These are phyloP conservation scores for Columba janthina DNA, from an alignment of 2,113 vertebrate species.

Conservation along the genomic window DNA sequence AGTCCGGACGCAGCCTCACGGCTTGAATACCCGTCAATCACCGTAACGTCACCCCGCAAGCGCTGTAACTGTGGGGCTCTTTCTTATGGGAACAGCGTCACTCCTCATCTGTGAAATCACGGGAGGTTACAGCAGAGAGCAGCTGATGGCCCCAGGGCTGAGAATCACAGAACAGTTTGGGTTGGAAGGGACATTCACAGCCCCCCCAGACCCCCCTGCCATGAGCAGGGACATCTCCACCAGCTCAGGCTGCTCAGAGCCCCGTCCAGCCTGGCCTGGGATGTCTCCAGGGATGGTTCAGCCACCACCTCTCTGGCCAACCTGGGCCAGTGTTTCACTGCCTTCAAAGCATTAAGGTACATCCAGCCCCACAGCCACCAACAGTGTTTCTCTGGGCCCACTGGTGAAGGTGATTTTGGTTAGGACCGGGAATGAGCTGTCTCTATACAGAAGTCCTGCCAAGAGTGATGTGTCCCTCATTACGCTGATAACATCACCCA, in stretches of 20 bases:
- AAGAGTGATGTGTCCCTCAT: fast-evolving
- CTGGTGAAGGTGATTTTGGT: not conserved
- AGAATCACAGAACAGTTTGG: not conserved
- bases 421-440: not conserved
- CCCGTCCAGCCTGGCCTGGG: too few relatives aligned
- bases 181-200: too few relatives aligned
- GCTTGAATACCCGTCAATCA: not conserved
- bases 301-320: too few relatives aligned
- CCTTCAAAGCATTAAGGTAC: fast-evolving
- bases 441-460: fast-evolving
- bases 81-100: not conserved
- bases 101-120: not conserved
- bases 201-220: too few relatives aligned
- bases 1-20: fast-evolving
- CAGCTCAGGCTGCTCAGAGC: too few relatives aligned
- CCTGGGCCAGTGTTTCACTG: too few relatives aligned
- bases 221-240: too few relatives aligned
- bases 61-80: not conserved
- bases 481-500: fast-evolving
- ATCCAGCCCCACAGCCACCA: not conserved
- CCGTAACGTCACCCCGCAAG: not conserved
- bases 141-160: fast-evolving
- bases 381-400: fast-evolving
- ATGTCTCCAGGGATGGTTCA: too few relatives aligned
- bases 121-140: not conserved